These are phyloP conservation scores for Urophycis tenuis DNA, from an alignment of 2,797 vertebrate species.

Conservation along the genomic window DNA sequence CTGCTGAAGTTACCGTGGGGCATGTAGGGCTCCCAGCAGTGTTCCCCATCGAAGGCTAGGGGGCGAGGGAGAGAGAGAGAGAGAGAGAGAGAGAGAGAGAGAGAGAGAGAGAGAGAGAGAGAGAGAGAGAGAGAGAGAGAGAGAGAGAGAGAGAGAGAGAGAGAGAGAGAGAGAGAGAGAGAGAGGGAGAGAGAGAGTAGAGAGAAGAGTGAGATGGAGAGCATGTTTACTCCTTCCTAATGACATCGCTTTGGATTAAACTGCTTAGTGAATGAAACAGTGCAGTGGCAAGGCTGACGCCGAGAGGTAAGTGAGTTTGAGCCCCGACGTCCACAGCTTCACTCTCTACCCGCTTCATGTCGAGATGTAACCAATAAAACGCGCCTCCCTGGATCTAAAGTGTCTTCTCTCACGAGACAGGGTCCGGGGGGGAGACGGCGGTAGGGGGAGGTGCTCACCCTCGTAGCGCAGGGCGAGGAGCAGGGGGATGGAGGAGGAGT, in stretches of 20 bases:
- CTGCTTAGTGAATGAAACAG: neutral
- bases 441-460: slow-evolving; percentile 61
- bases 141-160: neutral
- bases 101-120: neutral
- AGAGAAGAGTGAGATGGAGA: too few species aligned
- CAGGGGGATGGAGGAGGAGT: slow-evolving; percentile 82
- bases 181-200: neutral
- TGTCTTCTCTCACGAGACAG: neutral
- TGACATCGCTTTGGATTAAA: neutral
- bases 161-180: neutral
- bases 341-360: neutral
- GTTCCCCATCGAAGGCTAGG: slow-evolving; percentile 84
- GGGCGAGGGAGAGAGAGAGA: neutral
- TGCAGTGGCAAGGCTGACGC: neutral
- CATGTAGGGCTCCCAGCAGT: slow-evolving; percentile 88
- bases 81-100: neutral
- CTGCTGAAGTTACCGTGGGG: slow-evolving; percentile 89
- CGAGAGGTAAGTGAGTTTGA: neutral
- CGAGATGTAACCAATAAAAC: too few species aligned
- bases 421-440: neutral
- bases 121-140: neutral
- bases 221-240: neutral
- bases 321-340: neutral
- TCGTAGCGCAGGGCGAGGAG: slow-evolving; percentile 86
- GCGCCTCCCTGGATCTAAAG: too few species aligned